A percentile compares a stretch with the other conserved stretches of the same genome.
Evolutionary conservation across 2,888 invertebrate genomes (phyloP).

Genomic region (Lydus trimaculatus): DNA sequence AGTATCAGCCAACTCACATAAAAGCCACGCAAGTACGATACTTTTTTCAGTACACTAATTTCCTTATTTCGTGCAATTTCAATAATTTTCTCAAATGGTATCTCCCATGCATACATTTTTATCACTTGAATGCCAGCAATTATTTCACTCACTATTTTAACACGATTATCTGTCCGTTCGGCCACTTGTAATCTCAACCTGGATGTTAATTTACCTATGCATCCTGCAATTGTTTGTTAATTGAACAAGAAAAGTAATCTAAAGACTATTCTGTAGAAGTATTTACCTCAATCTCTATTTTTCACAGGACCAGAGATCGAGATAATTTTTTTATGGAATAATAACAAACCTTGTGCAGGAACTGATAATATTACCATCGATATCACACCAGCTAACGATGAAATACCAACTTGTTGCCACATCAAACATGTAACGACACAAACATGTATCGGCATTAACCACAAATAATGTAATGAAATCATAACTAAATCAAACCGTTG

Average conservation of each 20-base stretch:
- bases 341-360: conserved; percentile 58
- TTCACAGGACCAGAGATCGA: too few species aligned
- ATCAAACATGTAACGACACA: conserved; percentile 67
- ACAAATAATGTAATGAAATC: conserved; percentile 73
- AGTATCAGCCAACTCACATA: conserved; percentile 79
- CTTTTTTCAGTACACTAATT: conserved; percentile 61
- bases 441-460: conserved; percentile 80
- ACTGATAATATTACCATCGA: conserved; percentile 62
- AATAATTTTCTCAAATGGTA: conserved; percentile 70
- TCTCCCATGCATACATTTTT: conserved; percentile 83
- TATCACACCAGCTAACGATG: conserved; percentile 67
- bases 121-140: conserved; percentile 76
- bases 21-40: conserved; percentile 70
- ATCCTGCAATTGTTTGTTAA: too few species aligned
- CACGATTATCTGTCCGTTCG: conserved; percentile 67
- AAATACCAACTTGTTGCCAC: conserved; percentile 62
- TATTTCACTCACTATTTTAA: conserved; percentile 76
- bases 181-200: conserved; percentile 61
- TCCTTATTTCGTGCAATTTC: conserved; percentile 71
- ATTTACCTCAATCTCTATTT: too few species aligned
- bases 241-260: too few species aligned
- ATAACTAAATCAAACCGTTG: conserved; percentile 77
- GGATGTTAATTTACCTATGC: conserved; percentile 59
- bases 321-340: too few species aligned
- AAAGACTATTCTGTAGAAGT: too few species aligned